phyloP scores from a whole-genome alignment of 1,140 invertebrate species.

The Contarinia nasturtii region DNA sequence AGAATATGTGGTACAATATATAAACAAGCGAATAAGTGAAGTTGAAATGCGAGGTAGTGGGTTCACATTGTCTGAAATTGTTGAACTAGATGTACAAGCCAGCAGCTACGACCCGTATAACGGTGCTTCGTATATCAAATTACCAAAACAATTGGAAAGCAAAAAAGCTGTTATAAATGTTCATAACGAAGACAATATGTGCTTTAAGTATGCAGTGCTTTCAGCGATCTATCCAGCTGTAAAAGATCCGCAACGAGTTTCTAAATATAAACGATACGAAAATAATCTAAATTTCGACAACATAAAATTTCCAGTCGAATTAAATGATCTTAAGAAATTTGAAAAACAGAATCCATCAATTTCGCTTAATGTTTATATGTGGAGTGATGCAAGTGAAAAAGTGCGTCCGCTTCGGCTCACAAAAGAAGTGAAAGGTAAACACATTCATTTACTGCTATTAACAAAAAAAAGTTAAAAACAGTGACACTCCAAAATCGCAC shows the following conservation, averaged over 20 bases:
- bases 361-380: not conserved
- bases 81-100: constrained; percentile 13
- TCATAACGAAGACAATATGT: constrained; percentile 11
- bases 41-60: constrained; percentile 10
- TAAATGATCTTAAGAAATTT: constrained; percentile 6
- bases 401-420: not conserved
- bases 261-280: not conserved
- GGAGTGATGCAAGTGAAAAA: not conserved
- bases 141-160: constrained; percentile 10
- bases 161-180: constrained; percentile 14
- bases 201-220: constrained; percentile 13
- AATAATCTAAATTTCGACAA: not conserved
- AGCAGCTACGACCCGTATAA: constrained; percentile 14
- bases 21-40: too few relatives aligned
- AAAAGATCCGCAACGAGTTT: not conserved
- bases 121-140: constrained; percentile 10
- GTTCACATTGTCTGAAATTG: constrained; percentile 14
- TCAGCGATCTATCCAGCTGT: constrained; percentile 8
- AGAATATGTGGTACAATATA: too few relatives aligned
- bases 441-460: constrained; percentile 7
- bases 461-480: too few relatives aligned
- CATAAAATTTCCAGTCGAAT: constrained; percentile 5
- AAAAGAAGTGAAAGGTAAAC: not conserved
- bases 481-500: constrained; percentile 5
- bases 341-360: constrained; percentile 5